Base-by-base conservation (phyloP, 2,888 invertebrate species). In the Strigamia crassipes region DNA sequence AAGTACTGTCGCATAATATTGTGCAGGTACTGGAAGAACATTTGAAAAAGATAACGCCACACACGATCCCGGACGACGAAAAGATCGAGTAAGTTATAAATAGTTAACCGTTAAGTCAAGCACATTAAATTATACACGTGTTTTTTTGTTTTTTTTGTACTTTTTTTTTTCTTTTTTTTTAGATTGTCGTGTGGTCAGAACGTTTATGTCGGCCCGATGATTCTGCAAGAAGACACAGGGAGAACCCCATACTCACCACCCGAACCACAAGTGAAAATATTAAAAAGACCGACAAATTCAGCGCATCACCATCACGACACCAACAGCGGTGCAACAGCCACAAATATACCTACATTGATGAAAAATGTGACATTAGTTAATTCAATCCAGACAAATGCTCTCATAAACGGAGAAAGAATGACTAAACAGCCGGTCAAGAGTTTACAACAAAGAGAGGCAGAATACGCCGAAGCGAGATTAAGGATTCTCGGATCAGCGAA, bases 381-480 rank as follows among this genome's bases (percentile, higher is more conserved):
- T 31, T 31, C 73, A 31, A 73, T 73, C 12, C 38, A 23, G 27
- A n/a, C 21, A 21, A 66, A 27, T 21, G 34, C 61, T 46, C 18
- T 83, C 15, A 9, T 83, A 23, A 83, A 83, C 73, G 85, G 84
- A n/a, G 84, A 84, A 41, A 83, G 83, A n/a, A 83, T 82, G 5
- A 78, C 82, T 1, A 83, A 84, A 38, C 84, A 86, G 82, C 87
- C 87, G 78, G 89, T 90, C 51, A 88, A 92, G 84, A 87, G 87
- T 9, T 84, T 88, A 41, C 87, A 88, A 83, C 87, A 97, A 91
- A 91, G 97, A 85, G 96, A 96, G 88, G 95, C 95, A 86, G 97
- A 96, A 86, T 97, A 97, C 87, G 96, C 96, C 15, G 94, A 96
- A 88, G 96, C 96, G 23, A 91, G 97, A 85, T 91, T 95, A 84